Evolutionary conservation across 2,888 invertebrate species (phyloP), one percentile per base, ranked within the genome.

Genomic region (Parapristionchus giblindavisi): DNA sequence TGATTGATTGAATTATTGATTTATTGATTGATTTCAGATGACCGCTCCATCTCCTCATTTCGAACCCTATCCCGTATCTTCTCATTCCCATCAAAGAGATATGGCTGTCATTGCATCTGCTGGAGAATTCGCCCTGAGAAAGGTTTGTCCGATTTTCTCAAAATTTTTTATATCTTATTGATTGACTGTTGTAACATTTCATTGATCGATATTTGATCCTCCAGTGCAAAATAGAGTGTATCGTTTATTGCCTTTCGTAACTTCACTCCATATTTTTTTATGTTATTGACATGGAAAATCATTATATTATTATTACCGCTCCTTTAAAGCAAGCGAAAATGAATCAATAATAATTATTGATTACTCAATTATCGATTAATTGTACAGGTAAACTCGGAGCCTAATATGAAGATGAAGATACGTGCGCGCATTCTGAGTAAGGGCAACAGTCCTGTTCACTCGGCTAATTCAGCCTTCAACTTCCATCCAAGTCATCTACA

Each of bases 351-450:
- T n/a, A n/a, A n/a, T n/a, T n/a, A n/a, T n/a, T n/a, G n/a, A n/a
- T n/a, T n/a, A n/a, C n/a, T n/a, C n/a, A n/a, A 24, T 21, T 17
- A 24, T 24, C 27, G 27, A n/a, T 17, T 8, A 27, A 71, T 38
- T 17, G 3, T 77, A 68, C 65, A 79, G 77, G 87, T 87, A 24
- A 86, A 85, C 79, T 82, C 82, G 40, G 88, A 88, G 77, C 88
- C 88, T 11, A 88, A 88, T 66, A 77, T 88, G 75, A 88, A 88
- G 63, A 87, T 88, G 87, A 77, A 83, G 36, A 82, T 87, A 27
- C 80, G 87, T 2, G 85, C 86, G 48, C 83, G 85, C 34, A 78
- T 87, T 3, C 77, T 87, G 4, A 85, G 82, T 70, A 87, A 87
- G 60, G 85, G 85, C 29, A 79, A 52, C 34, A 80, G 79, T 58